Percentiles rank a stretch among this genome's conserved stretches.
These are phyloP conservation scores for Morpho achilles DNA, from an alignment of 2,888 invertebrate species.

Conservation along the genomic window DNA sequence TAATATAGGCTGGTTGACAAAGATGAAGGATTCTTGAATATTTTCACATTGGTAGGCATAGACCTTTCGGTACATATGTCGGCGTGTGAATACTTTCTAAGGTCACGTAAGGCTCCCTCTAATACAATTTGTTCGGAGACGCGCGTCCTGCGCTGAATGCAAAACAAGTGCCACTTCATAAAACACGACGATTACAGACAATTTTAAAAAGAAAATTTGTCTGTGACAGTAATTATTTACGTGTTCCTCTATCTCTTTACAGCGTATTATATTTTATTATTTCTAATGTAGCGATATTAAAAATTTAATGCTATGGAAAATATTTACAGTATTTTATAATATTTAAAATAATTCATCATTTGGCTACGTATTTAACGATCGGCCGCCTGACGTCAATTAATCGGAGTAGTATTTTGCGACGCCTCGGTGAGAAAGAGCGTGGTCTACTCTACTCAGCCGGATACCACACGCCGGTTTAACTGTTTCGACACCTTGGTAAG, in stretches of 20 bases:
- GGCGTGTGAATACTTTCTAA: conserved; percentile 48
- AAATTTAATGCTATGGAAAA: too few species aligned
- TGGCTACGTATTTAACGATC: too few species aligned
- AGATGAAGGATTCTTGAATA: conserved; percentile 42
- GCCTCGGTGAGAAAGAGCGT: too few species aligned
- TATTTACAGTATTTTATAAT: too few species aligned
- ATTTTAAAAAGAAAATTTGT: conserved; percentile 24
- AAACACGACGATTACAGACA: conserved; percentile 57
- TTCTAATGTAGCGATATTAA: too few species aligned
- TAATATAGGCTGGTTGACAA: conserved; percentile 27
- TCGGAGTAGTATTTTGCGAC: too few species aligned
- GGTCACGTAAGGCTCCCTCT: conserved; percentile 71
- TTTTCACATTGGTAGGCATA: conserved; percentile 52
- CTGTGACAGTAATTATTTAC: conserved; percentile 23
- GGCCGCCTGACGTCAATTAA: too few species aligned
- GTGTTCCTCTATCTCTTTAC: background rate
- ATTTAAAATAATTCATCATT: too few species aligned
- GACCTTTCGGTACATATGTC: conserved; percentile 50
- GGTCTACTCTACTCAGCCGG: too few species aligned
- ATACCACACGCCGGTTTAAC: too few species aligned
- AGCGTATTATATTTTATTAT: too few species aligned
- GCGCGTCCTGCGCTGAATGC: conserved; percentile 58
- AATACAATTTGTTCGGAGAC: conserved; percentile 72
- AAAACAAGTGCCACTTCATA: conserved; percentile 59
- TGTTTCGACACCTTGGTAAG: too few species aligned